phyloP scores from a whole-genome alignment of 1,140 invertebrate species.

The Harpegnathos saltator region DNA sequence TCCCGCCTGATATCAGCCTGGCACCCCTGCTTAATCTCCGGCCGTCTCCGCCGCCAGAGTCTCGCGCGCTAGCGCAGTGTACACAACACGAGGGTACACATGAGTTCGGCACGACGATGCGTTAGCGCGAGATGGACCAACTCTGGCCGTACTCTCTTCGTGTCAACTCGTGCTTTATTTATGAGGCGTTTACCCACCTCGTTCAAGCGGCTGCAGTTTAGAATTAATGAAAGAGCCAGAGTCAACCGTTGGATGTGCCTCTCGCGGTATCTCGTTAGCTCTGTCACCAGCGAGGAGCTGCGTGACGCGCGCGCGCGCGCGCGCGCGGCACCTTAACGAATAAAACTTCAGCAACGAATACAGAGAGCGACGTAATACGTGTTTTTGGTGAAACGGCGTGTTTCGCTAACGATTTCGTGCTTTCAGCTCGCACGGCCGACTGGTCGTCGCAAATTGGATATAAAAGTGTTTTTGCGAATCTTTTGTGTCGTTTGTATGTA shows the following conservation, averaged over 20 bases:
- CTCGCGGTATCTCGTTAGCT: conserved; percentile 11
- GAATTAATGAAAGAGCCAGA: conserved; percentile 27
- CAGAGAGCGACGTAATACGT: background rate
- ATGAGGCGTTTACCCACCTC: conserved; percentile 13
- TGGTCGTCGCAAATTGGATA: no score
- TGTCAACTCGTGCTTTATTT: conserved; percentile 29
- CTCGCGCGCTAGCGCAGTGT: conserved; percentile 18
- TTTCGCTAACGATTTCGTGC: no score
- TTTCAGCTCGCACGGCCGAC: no score
- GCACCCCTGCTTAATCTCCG: conserved; percentile 41
- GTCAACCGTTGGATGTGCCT: background rate
- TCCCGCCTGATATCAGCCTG: conserved; percentile 25
- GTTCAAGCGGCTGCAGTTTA: conserved; percentile 3
- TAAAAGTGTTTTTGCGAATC: no score
- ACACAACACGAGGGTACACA: conserved; percentile 38
- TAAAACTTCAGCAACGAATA: background rate
- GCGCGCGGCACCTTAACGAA: background rate
- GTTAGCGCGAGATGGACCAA: conserved; percentile 9
- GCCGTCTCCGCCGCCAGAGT: background rate
- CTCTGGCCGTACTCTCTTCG: background rate
- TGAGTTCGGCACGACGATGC: conserved; percentile 18
- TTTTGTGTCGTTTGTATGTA: no score
- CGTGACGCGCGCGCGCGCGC: background rate
- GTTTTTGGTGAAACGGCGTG: no score
- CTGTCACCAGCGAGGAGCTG: background rate